Percentiles rank a stretch among this genome's conserved stretches.
phyloP scores from a whole-genome alignment of 1,140 invertebrate genomes.

The Rhynchophorus ferrugineus region DNA sequence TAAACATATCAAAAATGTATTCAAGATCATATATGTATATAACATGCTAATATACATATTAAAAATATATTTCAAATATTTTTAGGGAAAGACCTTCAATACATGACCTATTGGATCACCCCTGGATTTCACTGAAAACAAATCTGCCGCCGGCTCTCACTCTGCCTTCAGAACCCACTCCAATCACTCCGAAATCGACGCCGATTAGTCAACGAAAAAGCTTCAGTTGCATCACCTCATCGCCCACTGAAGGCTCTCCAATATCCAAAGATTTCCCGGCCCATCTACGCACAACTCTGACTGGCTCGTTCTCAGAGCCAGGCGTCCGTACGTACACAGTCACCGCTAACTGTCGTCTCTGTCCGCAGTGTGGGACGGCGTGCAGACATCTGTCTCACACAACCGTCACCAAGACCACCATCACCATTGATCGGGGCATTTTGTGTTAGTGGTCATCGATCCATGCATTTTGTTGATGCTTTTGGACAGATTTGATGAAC shows the following conservation, averaged over 20 bases:
- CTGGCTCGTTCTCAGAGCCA: constrained; percentile 28
- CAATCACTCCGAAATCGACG: constrained; percentile 32
- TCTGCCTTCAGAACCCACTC: constrained; percentile 20
- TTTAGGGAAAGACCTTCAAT: constrained; percentile 37
- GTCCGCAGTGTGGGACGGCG: constrained; percentile 39
- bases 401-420: constrained; percentile 37
- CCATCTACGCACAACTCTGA: constrained; percentile 31
- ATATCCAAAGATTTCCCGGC: constrained; percentile 24
- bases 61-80: constrained; percentile 7
- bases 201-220: constrained; percentile 35
- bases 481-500: neutral
- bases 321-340: constrained; percentile 35
- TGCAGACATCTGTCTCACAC: constrained; percentile 38
- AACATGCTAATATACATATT: no score
- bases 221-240: constrained; percentile 24
- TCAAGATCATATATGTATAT: no score
- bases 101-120: constrained; percentile 38
- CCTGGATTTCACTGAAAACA: constrained; percentile 36
- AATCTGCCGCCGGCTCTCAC: constrained; percentile 26
- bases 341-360: constrained; percentile 37
- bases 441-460: constrained; percentile 34
- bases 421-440: constrained; percentile 41
- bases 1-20: no score
- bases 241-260: constrained; percentile 13
- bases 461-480: constrained; percentile 7